Conservation (phyloP, 2,797 vertebrate genomes). For the Rhadinocentrus ornatus region DNA sequence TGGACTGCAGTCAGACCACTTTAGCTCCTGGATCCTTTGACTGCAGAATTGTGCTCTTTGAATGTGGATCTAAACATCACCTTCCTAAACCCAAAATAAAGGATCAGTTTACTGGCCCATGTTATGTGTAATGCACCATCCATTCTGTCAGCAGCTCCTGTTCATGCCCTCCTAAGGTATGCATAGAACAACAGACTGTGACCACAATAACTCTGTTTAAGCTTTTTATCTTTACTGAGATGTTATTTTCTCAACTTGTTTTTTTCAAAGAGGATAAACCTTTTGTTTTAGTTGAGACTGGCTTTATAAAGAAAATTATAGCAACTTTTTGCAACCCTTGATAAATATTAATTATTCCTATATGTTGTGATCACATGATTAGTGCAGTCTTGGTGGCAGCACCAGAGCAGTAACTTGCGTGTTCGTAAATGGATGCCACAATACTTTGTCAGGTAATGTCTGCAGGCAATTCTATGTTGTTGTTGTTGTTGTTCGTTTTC, state of each 20-base stretch:
- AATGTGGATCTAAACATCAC: background rate
- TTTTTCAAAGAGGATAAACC: background rate
- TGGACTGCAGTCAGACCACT: background rate
- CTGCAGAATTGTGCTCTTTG: background rate
- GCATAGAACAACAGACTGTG: background rate
- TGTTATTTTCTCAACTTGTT: background rate
- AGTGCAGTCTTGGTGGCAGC: background rate
- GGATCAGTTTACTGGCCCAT: background rate
- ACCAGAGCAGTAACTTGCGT: background rate
- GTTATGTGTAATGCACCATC: background rate
- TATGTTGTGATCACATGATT: background rate
- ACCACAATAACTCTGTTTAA: background rate
- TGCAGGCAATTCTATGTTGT: background rate
- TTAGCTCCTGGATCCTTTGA: background rate
- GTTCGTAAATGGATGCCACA: background rate
- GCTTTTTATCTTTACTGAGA: background rate
- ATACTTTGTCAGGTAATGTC: background rate
- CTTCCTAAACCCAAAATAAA: slow-evolving; percentile 1
- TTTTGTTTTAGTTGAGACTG: background rate
- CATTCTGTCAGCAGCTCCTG: slow-evolving; percentile 14
- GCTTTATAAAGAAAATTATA: background rate
- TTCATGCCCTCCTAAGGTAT: background rate
- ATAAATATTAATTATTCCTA: background rate
- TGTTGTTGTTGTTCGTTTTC: background rate
- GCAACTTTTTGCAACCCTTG: background rate